Base-by-base conservation (phyloP, 2,888 invertebrate genomes). In the Parnassius smintheus region DNA sequence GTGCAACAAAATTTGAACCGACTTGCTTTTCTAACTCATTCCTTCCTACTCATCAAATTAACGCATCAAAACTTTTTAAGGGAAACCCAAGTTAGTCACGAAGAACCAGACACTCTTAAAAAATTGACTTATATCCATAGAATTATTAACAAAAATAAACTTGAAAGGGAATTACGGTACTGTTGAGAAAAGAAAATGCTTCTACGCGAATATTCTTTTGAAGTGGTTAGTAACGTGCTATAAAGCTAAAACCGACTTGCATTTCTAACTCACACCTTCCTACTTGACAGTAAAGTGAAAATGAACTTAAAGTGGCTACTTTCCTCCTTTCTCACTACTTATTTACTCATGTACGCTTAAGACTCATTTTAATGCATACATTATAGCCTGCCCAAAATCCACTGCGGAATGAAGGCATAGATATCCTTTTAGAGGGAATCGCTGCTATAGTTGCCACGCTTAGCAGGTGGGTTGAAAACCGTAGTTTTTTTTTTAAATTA, bases 161-260 rank as follows among this genome's bases (percentile, higher is more conserved):
- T 9, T 52, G 25, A 53, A 46, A 53, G 41, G 46, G 46, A 59
- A 46, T 45, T 13, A 53, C 46, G 46, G 18, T 48, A 35, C 54
- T 54, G 58, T 49, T 44, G 53, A 12, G 45, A 13, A 62, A 61
- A 56, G n/a, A 57, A 58, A 62, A 50, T 35, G 57, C 25, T 58
- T 58, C 44, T 42, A 55, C 25, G 22, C 9, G 49, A 58, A 63
- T 59, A 63, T 63, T 63, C 51, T 45, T 56, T 51, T 63, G 59
- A 59, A 59, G 59, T 59, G 48, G 62, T 58, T 58, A 55, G 58
- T 54, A 45, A 63, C 54, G 55, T 51, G 59, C 55, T 59, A 63
- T 63, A 63, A 63, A 59, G 42, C 56, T 56, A 22, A 59, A 57
- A 56, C 56, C 48, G 56, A 63, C 63, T 59, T 55, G 59, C 51